phyloP scores from a whole-genome alignment of 2,113 vertebrate genomes.

The Papio anubis region DNA sequence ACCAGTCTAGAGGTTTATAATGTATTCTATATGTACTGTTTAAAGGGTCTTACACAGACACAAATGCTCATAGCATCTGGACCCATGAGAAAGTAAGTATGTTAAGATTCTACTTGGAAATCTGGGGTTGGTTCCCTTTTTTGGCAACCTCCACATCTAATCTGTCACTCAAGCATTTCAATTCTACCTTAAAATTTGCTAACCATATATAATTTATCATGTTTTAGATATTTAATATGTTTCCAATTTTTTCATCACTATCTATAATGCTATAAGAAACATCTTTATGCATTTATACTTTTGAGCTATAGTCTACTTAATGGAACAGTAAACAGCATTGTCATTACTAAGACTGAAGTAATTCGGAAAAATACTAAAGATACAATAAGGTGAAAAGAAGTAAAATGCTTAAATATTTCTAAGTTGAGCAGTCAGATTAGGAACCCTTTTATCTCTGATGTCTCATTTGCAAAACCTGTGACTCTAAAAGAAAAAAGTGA shows the following conservation, averaged over 20 bases:
- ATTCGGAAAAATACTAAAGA: conserved; percentile 21
- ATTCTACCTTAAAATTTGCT: background rate
- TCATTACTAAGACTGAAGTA: background rate
- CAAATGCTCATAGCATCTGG: background rate
- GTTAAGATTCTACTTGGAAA: conserved; percentile 31
- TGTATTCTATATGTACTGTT: background rate
- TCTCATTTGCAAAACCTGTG: background rate
- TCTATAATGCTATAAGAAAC: background rate
- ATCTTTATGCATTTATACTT: background rate
- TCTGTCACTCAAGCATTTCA: background rate
- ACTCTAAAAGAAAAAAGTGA: background rate
- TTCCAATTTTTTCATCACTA: background rate
- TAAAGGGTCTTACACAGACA: background rate
- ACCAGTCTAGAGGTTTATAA: background rate
- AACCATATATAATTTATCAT: conserved; percentile 18
- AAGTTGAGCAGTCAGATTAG: background rate
- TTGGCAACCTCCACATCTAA: background rate
- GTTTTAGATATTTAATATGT: background rate
- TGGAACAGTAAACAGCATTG: background rate
- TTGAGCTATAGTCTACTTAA: background rate
- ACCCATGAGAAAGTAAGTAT: background rate
- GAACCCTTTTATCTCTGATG: background rate
- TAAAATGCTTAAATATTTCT: background rate
- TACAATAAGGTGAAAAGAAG: background rate
- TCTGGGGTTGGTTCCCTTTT: background rate